These are phyloP conservation scores for Miniopterus natalensis DNA, from an alignment of 2,113 vertebrate genomes.

Conservation along the genomic window DNA sequence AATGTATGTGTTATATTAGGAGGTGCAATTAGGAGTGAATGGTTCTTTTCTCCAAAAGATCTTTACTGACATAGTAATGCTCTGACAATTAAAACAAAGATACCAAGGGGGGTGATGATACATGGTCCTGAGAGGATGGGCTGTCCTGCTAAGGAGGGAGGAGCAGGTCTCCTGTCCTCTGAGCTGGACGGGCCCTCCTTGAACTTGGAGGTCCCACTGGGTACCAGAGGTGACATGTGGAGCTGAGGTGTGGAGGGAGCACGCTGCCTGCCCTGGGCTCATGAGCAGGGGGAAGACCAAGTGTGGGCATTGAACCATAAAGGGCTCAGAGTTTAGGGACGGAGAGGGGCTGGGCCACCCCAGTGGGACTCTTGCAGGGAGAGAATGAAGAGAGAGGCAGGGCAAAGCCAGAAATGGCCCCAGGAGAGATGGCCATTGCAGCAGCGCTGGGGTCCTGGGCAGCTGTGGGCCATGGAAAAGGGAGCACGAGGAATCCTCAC, in stretches of 20 bases:
- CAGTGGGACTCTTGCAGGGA: no score
- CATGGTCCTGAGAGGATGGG: background rate
- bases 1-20: fast-evolving
- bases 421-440: background rate
- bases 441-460: background rate
- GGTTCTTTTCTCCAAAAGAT: background rate
- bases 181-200: background rate
- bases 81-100: background rate
- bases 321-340: background rate
- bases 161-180: background rate
- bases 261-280: background rate
- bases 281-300: background rate
- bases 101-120: background rate
- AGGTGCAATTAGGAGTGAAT: background rate
- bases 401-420: background rate
- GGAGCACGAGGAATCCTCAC: no score
- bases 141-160: background rate
- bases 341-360: background rate
- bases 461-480: background rate
- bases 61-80: background rate
- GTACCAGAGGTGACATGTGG: background rate
- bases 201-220: background rate
- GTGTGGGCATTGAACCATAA: background rate
- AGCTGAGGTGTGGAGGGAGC: background rate
- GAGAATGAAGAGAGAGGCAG: background rate